A percentile compares a stretch with the other conserved stretches of the same genome.
phyloP scores from a whole-genome alignment of 2,888 invertebrate species.

The Andrena bicolor region DNA sequence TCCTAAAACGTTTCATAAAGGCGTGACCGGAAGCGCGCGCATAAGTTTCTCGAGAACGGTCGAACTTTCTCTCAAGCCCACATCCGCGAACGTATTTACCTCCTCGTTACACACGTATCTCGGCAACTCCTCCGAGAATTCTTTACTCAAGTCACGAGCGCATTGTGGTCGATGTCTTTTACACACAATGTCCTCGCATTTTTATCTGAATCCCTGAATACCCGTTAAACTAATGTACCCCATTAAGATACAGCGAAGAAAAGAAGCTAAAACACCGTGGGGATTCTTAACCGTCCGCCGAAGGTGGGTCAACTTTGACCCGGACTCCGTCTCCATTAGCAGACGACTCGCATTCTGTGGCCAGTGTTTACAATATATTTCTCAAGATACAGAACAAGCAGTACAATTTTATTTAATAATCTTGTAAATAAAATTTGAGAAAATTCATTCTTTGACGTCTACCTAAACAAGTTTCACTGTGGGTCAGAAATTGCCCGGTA shows the following conservation, averaged over 20 bases:
- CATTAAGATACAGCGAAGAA: not conserved
- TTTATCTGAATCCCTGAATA: not conserved
- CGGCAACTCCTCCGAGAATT: slow-evolving; percentile 22
- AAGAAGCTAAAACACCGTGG: not conserved
- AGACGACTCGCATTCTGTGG: no score
- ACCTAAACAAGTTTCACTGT: no score
- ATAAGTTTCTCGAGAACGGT: slow-evolving; percentile 40
- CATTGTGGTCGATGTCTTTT: slow-evolving; percentile 9
- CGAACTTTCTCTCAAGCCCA: slow-evolving; percentile 56
- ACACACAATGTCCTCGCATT: slow-evolving; percentile 3
- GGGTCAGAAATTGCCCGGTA: no score
- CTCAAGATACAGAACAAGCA: no score
- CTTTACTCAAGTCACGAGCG: not conserved
- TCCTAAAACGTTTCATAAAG: slow-evolving; percentile 19
- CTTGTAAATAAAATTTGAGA: no score
- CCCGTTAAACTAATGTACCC: not conserved
- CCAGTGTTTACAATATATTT: no score
- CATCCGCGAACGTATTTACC: slow-evolving; percentile 45
- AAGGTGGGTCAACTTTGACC: no score
- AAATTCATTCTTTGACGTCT: no score
- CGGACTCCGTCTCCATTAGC: no score
- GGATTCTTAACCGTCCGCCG: no score
- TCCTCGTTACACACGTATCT: slow-evolving; percentile 13
- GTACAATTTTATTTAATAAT: no score
- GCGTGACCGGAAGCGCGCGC: slow-evolving; percentile 48